Base-by-base conservation (phyloP, 2,113 vertebrate species). In the Peromyscus polionotus region DNA sequence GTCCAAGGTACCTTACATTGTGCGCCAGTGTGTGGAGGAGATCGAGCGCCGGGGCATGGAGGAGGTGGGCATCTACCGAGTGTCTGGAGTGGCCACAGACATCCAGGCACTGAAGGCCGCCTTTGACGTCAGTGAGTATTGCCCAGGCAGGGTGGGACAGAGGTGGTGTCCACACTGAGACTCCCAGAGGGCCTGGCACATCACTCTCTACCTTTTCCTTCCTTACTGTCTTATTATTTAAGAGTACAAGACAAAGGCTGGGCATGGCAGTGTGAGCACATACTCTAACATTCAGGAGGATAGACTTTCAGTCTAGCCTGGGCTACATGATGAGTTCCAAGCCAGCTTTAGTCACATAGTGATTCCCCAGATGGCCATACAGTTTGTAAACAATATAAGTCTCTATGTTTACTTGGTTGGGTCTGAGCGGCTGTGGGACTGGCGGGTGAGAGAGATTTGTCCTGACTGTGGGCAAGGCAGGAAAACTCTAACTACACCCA, bases 1-100 rank as follows among this genome's bases (percentile, higher is more conserved):
- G 57, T 99, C 99, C 13, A 99, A 99, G 98, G 99, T 99, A 94
- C 99, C 99, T 79, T 99, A 99, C 98, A 99, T 99, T 0, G 99
- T 99, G 80, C 99, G 99, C 77, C 99, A 99, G 98, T 99, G 99
- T 0, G 99, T 99, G 93, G 99, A 99, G 97, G 99, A 99, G 98
- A 99, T 99, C 0, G 99, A 99, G 97, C 99, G 99, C 88, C 99
- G 99, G 26, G 99, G 99, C 8, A 99, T 99, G 99, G 99, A 99
- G 98, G 99, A 99, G 92, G 99, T 99, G 98, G 99, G 99, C 97
- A 99, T 99, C 98, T 99, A 99, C 98, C 98, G 99, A 0, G 99
- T 99, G 72, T 99, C 99, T 0, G 99, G 99, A 28, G 99, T 99
- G 42, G 99, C 99, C 59, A 99, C 99, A 0, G 99, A 99, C 96